These are phyloP conservation scores for Scrobipalpa costella DNA, from an alignment of 2,888 invertebrate genomes.

Conservation along the genomic window DNA sequence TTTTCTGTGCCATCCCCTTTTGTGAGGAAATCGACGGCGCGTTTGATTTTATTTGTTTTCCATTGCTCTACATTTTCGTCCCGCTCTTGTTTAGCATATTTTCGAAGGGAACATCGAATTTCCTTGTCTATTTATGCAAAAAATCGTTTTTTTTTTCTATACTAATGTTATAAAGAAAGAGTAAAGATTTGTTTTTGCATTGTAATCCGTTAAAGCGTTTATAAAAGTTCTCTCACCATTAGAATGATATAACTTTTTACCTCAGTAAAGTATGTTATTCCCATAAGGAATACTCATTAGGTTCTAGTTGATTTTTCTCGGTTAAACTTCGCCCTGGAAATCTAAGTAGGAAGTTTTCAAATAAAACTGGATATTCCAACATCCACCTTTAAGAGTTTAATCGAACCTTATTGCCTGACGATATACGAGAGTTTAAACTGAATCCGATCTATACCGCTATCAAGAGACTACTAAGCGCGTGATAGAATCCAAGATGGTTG, in stretches of 20 bases:
- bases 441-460: not conserved
- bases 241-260: too few species aligned
- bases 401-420: not conserved
- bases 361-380: too few species aligned
- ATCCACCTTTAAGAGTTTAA: not conserved
- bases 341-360: too few species aligned
- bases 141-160: not conserved
- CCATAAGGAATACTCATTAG: too few species aligned
- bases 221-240: too few species aligned
- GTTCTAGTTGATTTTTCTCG: too few species aligned
- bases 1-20: conserved; percentile 31
- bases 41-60: conserved; percentile 28
- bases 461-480: not conserved
- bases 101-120: not conserved
- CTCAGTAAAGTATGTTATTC: too few species aligned
- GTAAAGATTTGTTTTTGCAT: too few species aligned
- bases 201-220: too few species aligned
- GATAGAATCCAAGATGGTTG: not conserved
- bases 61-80: conserved; percentile 14
- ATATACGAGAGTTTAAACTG: not conserved
- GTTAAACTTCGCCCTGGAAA: too few species aligned
- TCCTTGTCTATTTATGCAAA: not conserved
- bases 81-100: conserved; percentile 4
- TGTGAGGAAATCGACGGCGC: conserved; percentile 28
- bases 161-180: not conserved